Evolutionary conservation across 2,888 invertebrate species (phyloP).

Genomic region (Mesorhabditis sp.): DNA sequence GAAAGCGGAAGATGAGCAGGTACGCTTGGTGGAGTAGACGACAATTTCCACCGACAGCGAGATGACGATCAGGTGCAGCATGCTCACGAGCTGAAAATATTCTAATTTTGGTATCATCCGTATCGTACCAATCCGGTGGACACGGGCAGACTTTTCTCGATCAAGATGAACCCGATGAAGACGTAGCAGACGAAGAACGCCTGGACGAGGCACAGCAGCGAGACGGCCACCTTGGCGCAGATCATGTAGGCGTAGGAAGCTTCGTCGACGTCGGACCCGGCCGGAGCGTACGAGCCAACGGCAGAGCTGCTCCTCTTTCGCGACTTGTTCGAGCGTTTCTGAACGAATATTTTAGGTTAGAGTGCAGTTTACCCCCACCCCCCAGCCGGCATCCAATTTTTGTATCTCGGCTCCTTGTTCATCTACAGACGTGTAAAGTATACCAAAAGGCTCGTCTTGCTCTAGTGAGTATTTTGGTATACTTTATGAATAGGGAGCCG

Average conservation of each 20-base stretch:
- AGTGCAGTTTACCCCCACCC: too few relatives aligned
- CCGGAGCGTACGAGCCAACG: too few relatives aligned
- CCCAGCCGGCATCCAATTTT: too few relatives aligned
- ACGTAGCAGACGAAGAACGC: background rate
- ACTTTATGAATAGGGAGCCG: too few relatives aligned
- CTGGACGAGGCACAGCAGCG: background rate
- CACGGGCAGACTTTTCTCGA: background rate
- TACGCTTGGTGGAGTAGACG: background rate
- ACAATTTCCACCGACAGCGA: background rate
- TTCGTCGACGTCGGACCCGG: too few relatives aligned
- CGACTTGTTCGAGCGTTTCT: too few relatives aligned
- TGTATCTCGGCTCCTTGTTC: too few relatives aligned
- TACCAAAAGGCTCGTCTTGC: too few relatives aligned
- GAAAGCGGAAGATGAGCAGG: background rate
- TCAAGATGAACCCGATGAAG: background rate
- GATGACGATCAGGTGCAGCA: background rate
- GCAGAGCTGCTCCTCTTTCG: too few relatives aligned
- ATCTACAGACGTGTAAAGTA: too few relatives aligned
- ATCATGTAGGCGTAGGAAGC: background rate
- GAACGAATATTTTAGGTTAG: too few relatives aligned
- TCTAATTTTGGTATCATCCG: background rate
- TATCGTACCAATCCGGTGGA: background rate
- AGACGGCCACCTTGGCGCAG: background rate
- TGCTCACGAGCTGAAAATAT: background rate
- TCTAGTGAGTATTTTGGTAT: too few relatives aligned